Evolutionary conservation across 35 echinoderm and acorn worm species (phyloP).

Genomic region (Lytechinus pictus): DNA sequence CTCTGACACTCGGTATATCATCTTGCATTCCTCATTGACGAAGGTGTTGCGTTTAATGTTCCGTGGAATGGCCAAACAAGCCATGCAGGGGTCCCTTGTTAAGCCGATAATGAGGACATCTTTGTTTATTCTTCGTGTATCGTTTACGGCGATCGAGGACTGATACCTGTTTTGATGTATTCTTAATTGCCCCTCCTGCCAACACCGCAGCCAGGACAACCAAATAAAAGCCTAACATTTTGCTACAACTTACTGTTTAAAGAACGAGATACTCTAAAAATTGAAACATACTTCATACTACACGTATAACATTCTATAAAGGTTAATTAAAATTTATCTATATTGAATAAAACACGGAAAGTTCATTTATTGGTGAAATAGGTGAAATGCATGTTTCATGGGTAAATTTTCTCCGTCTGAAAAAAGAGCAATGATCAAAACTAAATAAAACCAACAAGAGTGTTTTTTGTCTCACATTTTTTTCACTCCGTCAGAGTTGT

Average conservation of each 20-base stretch:
- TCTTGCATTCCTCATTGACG: background rate
- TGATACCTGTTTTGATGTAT: slow-evolving; percentile 35
- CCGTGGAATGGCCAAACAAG: slow-evolving; percentile 32
- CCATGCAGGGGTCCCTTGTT: background rate
- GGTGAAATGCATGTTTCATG: no score
- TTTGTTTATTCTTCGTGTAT: slow-evolving; percentile 17
- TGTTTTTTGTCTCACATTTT: no score
- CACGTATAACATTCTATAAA: no score
- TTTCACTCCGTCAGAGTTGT: no score
- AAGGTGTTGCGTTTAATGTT: slow-evolving; percentile 26
- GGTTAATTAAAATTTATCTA: no score
- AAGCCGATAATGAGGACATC: slow-evolving; percentile 37
- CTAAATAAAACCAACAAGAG: no score
- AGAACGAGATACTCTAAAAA: no score
- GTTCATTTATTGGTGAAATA: no score
- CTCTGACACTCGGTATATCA: background rate
- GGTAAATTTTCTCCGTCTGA: no score
- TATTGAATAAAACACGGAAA: no score
- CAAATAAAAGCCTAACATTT: background rate
- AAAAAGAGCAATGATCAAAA: no score
- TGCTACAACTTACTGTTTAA: background rate
- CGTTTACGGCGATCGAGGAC: background rate
- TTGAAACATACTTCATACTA: no score
- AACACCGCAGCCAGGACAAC: background rate
- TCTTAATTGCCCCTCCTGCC: slow-evolving; percentile 1